phyloP scores from a whole-genome alignment of 2,797 vertebrate species.

The Acropternis orthonyx region DNA sequence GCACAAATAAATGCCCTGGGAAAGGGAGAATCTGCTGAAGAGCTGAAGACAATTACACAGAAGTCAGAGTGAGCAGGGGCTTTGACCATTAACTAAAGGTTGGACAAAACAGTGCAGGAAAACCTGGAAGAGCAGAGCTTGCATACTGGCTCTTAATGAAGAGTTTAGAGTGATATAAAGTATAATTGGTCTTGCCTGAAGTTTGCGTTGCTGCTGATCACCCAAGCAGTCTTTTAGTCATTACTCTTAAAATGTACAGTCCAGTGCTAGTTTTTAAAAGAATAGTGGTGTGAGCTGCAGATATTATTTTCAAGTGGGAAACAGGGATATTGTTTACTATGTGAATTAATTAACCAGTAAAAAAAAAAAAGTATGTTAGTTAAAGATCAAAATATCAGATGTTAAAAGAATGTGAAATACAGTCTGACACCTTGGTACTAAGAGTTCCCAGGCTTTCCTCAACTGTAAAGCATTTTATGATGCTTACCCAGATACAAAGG shows the following conservation, averaged over 20 bases:
- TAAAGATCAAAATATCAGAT: background rate
- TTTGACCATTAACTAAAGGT: background rate
- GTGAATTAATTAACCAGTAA: background rate
- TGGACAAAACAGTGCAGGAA: background rate
- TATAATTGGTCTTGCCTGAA: background rate
- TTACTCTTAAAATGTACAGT: background rate
- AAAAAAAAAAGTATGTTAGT: background rate
- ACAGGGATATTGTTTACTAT: background rate
- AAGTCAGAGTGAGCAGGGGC: background rate
- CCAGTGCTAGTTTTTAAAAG: background rate
- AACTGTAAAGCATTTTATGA: background rate
- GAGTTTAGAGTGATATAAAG: background rate
- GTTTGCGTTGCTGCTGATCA: background rate
- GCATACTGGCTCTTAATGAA: background rate
- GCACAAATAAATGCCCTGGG: background rate
- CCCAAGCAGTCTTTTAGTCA: background rate
- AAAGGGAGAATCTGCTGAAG: background rate
- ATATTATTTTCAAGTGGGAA: background rate
- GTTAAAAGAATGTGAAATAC: background rate
- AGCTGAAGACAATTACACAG: background rate
- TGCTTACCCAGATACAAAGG: background rate
- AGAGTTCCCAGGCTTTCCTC: background rate
- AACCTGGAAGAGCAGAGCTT: background rate
- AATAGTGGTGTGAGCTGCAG: background rate
- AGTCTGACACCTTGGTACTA: background rate